phyloP scores from a whole-genome alignment of 2,888 invertebrate species.

The Junonia oenone region DNA sequence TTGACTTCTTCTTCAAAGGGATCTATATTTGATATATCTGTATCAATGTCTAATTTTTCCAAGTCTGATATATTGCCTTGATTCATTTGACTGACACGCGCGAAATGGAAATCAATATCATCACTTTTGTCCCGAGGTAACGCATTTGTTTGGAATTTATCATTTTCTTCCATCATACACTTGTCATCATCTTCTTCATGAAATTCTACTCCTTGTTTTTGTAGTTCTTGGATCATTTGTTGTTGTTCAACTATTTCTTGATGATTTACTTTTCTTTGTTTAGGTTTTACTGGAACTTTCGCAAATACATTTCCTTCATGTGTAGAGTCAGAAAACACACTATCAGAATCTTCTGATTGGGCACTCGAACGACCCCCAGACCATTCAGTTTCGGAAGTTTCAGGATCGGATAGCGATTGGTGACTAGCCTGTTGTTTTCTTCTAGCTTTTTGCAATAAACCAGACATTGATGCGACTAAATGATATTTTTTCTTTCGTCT shows the following conservation, averaged over 20 bases:
- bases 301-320: constrained; percentile 82
- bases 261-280: constrained; percentile 66
- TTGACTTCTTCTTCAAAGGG: constrained; percentile 81
- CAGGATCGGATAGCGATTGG: constrained; percentile 87
- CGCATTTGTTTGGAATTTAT: constrained; percentile 43
- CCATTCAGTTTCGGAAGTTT: constrained; percentile 87
- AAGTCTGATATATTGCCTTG: constrained; percentile 69
- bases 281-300: constrained; percentile 76
- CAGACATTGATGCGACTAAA: constrained; percentile 90
- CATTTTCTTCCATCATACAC: constrained; percentile 58
- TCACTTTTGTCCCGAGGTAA: constrained; percentile 71
- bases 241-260: constrained; percentile 75
- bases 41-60: constrained; percentile 78
- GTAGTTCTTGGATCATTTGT: constrained; percentile 68
- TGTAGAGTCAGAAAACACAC: constrained; percentile 84
- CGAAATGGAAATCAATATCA: constrained; percentile 75
- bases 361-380: constrained; percentile 82
- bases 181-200: constrained; percentile 54
- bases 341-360: constrained; percentile 87
- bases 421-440: constrained; percentile 80
- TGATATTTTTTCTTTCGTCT: constrained; percentile 88
- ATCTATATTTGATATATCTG: constrained; percentile 80
- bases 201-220: constrained; percentile 65
- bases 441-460: constrained; percentile 91
- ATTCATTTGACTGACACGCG: constrained; percentile 75